These are phyloP conservation scores for Ceyx melanurus DNA, from an alignment of 2,113 vertebrate species.

Conservation along the genomic window DNA sequence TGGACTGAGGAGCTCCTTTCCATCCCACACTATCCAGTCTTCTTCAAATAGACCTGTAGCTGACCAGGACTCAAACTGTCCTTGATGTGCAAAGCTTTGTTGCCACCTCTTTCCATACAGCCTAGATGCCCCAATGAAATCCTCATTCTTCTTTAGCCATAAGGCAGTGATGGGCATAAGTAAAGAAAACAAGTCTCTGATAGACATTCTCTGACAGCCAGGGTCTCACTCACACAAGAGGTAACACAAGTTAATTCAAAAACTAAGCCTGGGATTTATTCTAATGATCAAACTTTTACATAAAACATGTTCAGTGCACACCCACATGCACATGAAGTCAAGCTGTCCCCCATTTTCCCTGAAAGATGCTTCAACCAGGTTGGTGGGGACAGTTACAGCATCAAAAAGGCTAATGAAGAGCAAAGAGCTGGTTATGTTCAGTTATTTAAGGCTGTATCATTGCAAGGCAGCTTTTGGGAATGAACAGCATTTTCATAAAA, in stretches of 20 bases:
- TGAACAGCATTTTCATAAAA: constrained; percentile 15
- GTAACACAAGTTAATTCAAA: background rate
- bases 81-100: background rate
- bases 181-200: background rate
- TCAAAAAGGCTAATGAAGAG: background rate
- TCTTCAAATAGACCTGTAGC: background rate
- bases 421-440: background rate
- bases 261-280: background rate
- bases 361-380: background rate
- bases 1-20: background rate
- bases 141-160: background rate
- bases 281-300: background rate
- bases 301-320: background rate
- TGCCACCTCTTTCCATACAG: background rate
- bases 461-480: background rate
- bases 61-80: background rate
- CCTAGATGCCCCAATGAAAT: background rate
- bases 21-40: background rate
- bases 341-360: background rate
- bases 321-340: background rate
- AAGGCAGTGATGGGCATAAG: background rate
- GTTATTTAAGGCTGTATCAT: background rate
- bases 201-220: background rate
- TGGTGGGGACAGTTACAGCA: background rate
- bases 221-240: background rate